Conservation (phyloP, 1,140 invertebrate species). For the Drosophila paulistorum region DNA sequence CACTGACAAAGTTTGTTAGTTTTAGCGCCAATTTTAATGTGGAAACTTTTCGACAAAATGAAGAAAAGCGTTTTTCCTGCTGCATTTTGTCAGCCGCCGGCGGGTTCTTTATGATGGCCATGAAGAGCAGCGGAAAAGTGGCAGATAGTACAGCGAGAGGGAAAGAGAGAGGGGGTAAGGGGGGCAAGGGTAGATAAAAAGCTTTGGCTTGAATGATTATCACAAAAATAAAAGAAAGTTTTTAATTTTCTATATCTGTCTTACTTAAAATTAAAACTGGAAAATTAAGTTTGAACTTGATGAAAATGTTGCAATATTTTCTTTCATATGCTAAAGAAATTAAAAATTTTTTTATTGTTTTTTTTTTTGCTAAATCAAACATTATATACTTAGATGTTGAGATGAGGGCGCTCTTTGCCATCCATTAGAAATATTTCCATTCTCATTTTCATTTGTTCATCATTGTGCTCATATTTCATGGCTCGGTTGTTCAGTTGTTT, state of each 20-base stretch:
- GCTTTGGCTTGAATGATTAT: constrained; percentile 42
- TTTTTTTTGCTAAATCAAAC: neutral
- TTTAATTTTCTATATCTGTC: constrained; percentile 45
- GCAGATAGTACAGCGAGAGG: no score
- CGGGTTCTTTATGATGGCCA: constrained; percentile 20
- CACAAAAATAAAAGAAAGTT: constrained; percentile 25
- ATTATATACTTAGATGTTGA: neutral
- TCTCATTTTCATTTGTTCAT: constrained; percentile 13
- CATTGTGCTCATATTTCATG: constrained; percentile 62
- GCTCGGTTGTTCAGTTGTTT: constrained; percentile 37
- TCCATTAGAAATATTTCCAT: constrained; percentile 16
- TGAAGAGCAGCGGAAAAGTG: neutral
- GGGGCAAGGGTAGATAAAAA: neutral
- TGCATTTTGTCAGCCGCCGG: constrained; percentile 21
- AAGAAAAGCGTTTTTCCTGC: constrained; percentile 25
- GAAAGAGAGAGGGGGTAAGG: no score
- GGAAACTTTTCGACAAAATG: constrained; percentile 38
- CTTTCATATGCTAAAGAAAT: neutral
- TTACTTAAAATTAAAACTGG: constrained; percentile 29
- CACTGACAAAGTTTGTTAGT: constrained; percentile 43
- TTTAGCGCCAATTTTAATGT: constrained; percentile 57
- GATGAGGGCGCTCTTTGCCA: neutral
- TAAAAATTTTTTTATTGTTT: neutral
- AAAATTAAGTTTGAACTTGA: constrained; percentile 30
- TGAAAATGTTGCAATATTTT: constrained; percentile 3